phyloP scores from a whole-genome alignment of 1,140 invertebrate genomes.

The Bombus confusus region DNA sequence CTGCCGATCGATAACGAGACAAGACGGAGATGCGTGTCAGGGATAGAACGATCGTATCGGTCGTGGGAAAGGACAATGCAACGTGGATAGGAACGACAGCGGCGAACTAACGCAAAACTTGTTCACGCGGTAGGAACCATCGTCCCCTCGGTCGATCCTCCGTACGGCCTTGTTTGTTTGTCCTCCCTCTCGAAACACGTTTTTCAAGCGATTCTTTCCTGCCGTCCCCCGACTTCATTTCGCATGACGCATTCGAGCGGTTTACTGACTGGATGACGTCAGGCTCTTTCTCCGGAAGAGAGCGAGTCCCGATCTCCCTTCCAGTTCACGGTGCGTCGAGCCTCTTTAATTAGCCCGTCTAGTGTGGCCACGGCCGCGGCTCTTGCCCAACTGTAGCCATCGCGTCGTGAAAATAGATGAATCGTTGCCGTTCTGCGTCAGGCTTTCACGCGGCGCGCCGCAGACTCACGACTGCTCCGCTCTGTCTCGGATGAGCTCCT shows the following conservation, averaged over 20 bases:
- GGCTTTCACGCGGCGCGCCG: constrained; percentile 4
- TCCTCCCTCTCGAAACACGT: neutral
- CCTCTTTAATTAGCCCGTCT: constrained; percentile 37
- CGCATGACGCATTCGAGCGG: constrained; percentile 23
- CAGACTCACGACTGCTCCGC: neutral
- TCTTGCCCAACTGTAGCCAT: neutral
- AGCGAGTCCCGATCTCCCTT: neutral
- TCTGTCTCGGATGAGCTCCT: neutral
- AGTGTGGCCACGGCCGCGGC: constrained; percentile 11
- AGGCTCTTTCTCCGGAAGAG: constrained; percentile 38
- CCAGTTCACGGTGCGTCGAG: neutral
- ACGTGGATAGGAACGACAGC: too few species aligned
- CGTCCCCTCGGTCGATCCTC: too few species aligned
- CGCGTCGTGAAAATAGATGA: neutral
- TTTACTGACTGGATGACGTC: constrained; percentile 44
- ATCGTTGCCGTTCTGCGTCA: neutral
- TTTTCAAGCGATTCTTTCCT: too few species aligned
- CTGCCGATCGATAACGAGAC: too few species aligned
- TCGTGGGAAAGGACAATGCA: too few species aligned
- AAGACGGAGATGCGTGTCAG: too few species aligned
- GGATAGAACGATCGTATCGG: too few species aligned
- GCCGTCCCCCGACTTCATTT: neutral
- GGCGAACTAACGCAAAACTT: too few species aligned
- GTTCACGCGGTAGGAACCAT: too few species aligned
- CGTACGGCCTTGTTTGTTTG: neutral